Base-by-base conservation (phyloP, 1,140 invertebrate species). In the Trichonephila clavata region DNA sequence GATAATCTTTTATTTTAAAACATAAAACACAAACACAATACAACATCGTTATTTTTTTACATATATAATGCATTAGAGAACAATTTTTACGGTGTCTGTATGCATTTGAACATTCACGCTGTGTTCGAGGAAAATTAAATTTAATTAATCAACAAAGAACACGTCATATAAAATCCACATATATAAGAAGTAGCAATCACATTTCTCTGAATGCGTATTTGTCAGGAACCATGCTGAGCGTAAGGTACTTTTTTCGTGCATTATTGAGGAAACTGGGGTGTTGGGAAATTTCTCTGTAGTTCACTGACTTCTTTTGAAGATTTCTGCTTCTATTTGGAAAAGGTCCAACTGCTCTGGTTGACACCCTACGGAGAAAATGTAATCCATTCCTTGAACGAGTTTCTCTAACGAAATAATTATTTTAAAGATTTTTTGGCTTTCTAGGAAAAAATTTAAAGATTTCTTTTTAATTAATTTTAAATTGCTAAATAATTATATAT, bases 241-340 rank as follows among this genome's bases (percentile, higher is more conserved):
- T 24, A n/a, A n/a, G n/a, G 0, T 65, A 21, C 18, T 65, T 27
- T 68, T 68, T 68, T 24, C 4, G n/a, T 68, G n/a, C 65, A 68
- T 68, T 68, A 68, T 10, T 24, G 65, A 68, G n/a, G 65, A 68
- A 68, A 68, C 24, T 68, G 65, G 63, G 63, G n/a, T 65, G 63
- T 65, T 65, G 63, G 63, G 65, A 68, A 68, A 68, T n/a, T 24
- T 68, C 65, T 24, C n/a, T 13, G n/a, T 24, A 68, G 65, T 68
- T 68, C 65, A 27, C 10, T 27, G 24, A 68, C 65, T 24, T 68
- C 24, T n/a, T 68, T 68, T 68, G 24, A 68, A 24, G 24, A n/a
- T 14, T 68, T 68, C 65, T 24, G 21, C 65, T 10, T 68, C 0
- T 68, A 68, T 68, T 20, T n/a, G 65, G 24, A 24, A 68, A 68